Evolutionary conservation across 2,888 invertebrate genomes (phyloP), one percentile per base, ranked within the genome.

Genomic region (Arge pagana): DNA sequence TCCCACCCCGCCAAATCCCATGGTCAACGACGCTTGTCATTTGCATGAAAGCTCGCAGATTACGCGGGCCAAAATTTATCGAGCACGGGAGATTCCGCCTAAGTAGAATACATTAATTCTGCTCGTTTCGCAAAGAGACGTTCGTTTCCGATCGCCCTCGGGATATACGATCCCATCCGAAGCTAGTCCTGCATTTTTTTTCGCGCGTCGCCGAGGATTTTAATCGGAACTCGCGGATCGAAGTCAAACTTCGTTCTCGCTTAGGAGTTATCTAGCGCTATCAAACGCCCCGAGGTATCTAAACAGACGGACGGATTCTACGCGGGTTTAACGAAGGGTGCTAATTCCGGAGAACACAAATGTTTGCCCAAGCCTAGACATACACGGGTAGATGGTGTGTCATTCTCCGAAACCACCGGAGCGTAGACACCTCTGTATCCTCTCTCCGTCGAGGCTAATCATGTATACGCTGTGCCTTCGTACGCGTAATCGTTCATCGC

Each of bases 1-100:
- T n/a, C n/a, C n/a, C n/a, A n/a, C n/a, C n/a, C n/a, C n/a, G n/a
- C n/a, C n/a, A 45, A 35, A 21, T 45, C 33, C 45, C 10, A 19
- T n/a, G 45, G 45, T 45, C 45, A 45, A 45, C 45, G 45, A 18
- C 35, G 23, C 23, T 10, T 16, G 45, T 45, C 31, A 45, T 45
- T 45, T 45, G 35, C 45, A 45, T 45, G 23, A 45, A 18, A 45
- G 45, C 45, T 45, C n/a, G 24, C 31, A 35, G 45, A 45, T 45
- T 45, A 45, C 33, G 10, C 3, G 33, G 28, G 33, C 28, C 10
- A 23, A 33, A 35, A 45, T 45, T 45, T 45, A 45, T 45, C 45
- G 45, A 45, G 19, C 33, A 35, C 23, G 45, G 23, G 45, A 35
- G 33, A 45, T n/a, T n/a, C n/a, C n/a, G n/a, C n/a, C n/a, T n/a